Evolutionary conservation across 2,113 vertebrate species (phyloP).

Genomic region (Bagarius yarrelli): DNA sequence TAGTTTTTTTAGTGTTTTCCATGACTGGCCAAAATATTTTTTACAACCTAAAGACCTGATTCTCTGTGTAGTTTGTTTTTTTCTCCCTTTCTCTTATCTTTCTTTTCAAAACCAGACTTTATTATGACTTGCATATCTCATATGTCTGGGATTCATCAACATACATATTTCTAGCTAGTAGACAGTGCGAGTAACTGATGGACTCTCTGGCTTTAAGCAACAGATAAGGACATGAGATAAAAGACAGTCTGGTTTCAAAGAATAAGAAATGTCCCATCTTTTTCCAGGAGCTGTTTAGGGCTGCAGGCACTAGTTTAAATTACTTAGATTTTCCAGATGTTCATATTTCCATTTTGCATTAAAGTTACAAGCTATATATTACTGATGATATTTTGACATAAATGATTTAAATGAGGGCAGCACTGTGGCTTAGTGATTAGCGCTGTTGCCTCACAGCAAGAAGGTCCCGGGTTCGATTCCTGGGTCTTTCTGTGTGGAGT

Average conservation of each 20-base stretch:
- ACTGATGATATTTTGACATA: slow-evolving; percentile 36
- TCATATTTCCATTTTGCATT: slow-evolving; percentile 53
- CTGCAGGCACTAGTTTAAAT: background rate
- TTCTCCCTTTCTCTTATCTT: too few relatives aligned
- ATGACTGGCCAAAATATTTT: background rate
- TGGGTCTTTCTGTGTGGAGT: too few relatives aligned
- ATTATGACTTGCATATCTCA: background rate
- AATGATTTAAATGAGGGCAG: too few relatives aligned
- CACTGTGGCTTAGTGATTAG: too few relatives aligned
- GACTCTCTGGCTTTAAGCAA: slow-evolving; percentile 15
- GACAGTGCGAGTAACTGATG: slow-evolving; percentile 27
- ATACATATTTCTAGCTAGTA: slow-evolving; percentile 3
- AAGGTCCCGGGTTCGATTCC: too few relatives aligned
- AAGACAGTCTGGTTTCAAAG: slow-evolving; percentile 10
- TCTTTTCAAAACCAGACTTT: slow-evolving; percentile 11
- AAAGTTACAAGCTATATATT: slow-evolving; percentile 48
- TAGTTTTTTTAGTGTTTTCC: background rate
- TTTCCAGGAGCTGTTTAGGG: slow-evolving; percentile 20
- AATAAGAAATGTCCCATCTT: background rate
- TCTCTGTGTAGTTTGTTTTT: background rate
- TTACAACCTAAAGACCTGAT: background rate
- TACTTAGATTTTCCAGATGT: slow-evolving; percentile 39
- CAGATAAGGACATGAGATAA: slow-evolving; percentile 40
- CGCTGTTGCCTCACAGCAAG: too few relatives aligned
- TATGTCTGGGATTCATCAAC: slow-evolving; percentile 18